Percentiles rank a stretch among this genome's conserved stretches.
These are phyloP conservation scores for Gila orcuttii DNA, from an alignment of 2,113 vertebrate genomes.

Conservation along the genomic window DNA sequence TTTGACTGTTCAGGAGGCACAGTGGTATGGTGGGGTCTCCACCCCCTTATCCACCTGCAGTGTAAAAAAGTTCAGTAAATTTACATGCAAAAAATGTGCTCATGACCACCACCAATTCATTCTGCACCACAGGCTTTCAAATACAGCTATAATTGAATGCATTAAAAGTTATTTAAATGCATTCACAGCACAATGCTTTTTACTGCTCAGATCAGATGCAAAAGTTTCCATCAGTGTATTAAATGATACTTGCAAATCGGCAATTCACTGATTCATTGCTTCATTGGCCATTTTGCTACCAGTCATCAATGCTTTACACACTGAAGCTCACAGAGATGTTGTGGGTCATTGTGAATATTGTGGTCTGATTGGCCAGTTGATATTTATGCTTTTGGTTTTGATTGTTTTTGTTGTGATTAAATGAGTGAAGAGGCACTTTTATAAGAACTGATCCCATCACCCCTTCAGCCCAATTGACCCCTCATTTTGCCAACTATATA, in stretches of 20 bases:
- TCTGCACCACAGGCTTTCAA: not conserved
- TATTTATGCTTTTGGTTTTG: conserved; percentile 37
- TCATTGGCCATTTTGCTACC: conserved; percentile 36
- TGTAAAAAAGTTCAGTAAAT: conserved; percentile 27
- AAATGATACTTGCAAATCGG: conserved; percentile 35
- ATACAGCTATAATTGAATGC: not conserved
- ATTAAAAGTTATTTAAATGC: conserved; percentile 7
- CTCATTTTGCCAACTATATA: not conserved
- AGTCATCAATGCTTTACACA: conserved; percentile 44
- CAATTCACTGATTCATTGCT: conserved; percentile 47
- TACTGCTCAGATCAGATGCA: conserved; percentile 13
- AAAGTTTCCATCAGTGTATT: not conserved
- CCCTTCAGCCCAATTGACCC: conserved; percentile 12
- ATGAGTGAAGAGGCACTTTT: conserved; percentile 55
- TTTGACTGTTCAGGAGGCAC: conserved; percentile 7
- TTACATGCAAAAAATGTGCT: conserved; percentile 9
- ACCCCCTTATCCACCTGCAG: conserved; percentile 17
- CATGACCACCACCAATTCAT: conserved; percentile 12
- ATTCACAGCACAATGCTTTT: conserved; percentile 13
- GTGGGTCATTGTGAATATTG: conserved; percentile 45
- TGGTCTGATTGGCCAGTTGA: conserved; percentile 34
- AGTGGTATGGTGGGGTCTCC: conserved; percentile 51
- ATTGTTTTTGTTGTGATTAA: conserved; percentile 38
- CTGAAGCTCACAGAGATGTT: conserved; percentile 41
- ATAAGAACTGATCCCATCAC: not conserved